phyloP scores from a whole-genome alignment of 1,140 invertebrate species.

The Stratiolaelaps scimitus region DNA sequence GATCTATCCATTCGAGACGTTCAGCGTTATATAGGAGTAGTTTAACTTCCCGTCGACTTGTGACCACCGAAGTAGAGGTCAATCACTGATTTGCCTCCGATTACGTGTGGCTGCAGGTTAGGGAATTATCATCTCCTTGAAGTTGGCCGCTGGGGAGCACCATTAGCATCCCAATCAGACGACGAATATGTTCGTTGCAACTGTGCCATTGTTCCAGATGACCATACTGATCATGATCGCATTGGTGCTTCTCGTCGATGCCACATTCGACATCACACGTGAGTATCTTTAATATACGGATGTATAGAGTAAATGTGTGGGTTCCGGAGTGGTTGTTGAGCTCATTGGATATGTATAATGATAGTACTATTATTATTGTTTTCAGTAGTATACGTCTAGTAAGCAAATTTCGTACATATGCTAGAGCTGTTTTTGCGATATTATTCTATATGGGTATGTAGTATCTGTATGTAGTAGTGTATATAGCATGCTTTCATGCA shows the following conservation, averaged over 20 bases:
- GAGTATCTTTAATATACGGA: neutral
- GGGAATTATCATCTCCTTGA: too few relatives aligned
- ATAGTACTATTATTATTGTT: neutral
- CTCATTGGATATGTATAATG: neutral
- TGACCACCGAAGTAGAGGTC: too few relatives aligned
- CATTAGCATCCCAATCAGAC: too few relatives aligned
- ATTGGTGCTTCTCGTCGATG: neutral
- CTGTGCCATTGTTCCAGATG: slow-evolving; percentile 9
- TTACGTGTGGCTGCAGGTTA: too few relatives aligned
- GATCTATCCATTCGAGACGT: too few relatives aligned
- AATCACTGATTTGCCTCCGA: too few relatives aligned
- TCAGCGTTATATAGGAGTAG: too few relatives aligned
- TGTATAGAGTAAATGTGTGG: neutral
- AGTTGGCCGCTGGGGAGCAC: too few relatives aligned
- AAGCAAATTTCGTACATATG: neutral
- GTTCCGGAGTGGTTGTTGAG: neutral
- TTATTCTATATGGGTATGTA: neutral
- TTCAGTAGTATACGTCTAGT: neutral
- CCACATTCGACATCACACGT: slow-evolving; percentile 6
- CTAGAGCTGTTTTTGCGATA: neutral
- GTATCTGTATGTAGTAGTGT: too few relatives aligned
- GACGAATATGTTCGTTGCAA: too few relatives aligned
- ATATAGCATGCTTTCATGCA: too few relatives aligned
- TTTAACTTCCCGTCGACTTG: too few relatives aligned
- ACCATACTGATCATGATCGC: slow-evolving; percentile 12